These are phyloP conservation scores for Epizoanthus stellaris DNA, from an alignment of 92 coral and sea anemone genomes.

Conservation along the genomic window DNA sequence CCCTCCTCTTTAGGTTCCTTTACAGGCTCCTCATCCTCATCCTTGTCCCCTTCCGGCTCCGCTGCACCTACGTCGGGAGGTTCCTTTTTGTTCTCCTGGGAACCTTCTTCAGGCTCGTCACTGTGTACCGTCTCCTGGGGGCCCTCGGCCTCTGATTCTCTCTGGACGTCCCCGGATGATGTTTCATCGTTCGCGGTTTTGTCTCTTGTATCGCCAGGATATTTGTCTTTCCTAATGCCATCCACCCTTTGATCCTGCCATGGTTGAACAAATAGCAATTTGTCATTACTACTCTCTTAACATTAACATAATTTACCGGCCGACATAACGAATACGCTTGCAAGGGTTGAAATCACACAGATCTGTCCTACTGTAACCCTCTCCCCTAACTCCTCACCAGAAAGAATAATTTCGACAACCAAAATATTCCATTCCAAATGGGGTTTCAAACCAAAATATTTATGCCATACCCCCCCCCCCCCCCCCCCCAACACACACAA, in stretches of 20 bases:
- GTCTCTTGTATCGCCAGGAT: background rate
- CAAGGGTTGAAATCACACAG: no score
- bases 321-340: no score
- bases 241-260: slow-evolving; percentile 12
- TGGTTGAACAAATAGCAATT: background rate
- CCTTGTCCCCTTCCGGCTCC: slow-evolving; percentile 55
- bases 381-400: no score
- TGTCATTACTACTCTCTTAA: background rate
- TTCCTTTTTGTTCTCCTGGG: slow-evolving; percentile 12
- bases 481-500: no score
- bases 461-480: no score
- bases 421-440: no score
- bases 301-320: no score
- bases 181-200: slow-evolving; percentile 3
- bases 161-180: slow-evolving; percentile 14
- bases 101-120: background rate
- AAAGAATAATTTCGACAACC: no score
- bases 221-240: background rate
- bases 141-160: slow-evolving; percentile 24
- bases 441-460: no score
- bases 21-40: slow-evolving; percentile 51
- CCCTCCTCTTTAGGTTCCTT: slow-evolving; percentile 6
- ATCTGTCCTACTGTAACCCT: no score
- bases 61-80: slow-evolving; percentile 36
- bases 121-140: slow-evolving; percentile 44